Base-by-base conservation (phyloP, 2,113 vertebrate species). In the Tor tambroides region DNA sequence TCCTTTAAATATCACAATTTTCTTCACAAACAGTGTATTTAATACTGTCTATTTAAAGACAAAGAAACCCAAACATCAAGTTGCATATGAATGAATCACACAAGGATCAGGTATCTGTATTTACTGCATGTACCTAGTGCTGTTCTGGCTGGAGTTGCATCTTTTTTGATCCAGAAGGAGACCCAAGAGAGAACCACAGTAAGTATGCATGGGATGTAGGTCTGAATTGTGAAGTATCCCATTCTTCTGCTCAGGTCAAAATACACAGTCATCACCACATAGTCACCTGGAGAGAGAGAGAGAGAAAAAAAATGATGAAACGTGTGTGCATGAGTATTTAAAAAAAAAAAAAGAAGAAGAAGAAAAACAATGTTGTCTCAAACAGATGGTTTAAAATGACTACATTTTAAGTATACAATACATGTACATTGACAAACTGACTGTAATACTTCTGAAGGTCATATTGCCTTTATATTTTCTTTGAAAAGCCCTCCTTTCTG, bases 201-300 rank as follows among this genome's bases (percentile, higher is more conserved):
- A 89, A 99, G 94, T 91, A 99, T 98, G 91, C 98, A 99, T 78
- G 98, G 98, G 88, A 99, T 99, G 92, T 99, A 99, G 0, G 98
- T 99, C 93, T 99, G 98, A 92, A 99, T 99, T 89, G 98, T 99
- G 91, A 99, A 99, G 93, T 99, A 99, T 51, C 98, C 98, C 98
- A 99, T 99, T 92, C 98, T 96, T 93, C 98, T 95, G 54, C 96
- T 98, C 92, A 99, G 92, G 89, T 99, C 97, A 43, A 99, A 99
- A 89, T 98, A 98, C 85, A 99, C 96, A 0, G 97, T 98, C 98
- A 99, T 99, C 93, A 98, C 96, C 87, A 99, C 95, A 56, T 99
- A 99, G 88, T 99, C 97, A 85, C 98, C 98, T 99, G 95, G 85
- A 41, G n/a, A 90, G 38, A 79, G 95, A 85, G 38, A 8, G 9